phyloP scores from a whole-genome alignment of 1,140 invertebrate genomes.

The Ectropis grisescens region DNA sequence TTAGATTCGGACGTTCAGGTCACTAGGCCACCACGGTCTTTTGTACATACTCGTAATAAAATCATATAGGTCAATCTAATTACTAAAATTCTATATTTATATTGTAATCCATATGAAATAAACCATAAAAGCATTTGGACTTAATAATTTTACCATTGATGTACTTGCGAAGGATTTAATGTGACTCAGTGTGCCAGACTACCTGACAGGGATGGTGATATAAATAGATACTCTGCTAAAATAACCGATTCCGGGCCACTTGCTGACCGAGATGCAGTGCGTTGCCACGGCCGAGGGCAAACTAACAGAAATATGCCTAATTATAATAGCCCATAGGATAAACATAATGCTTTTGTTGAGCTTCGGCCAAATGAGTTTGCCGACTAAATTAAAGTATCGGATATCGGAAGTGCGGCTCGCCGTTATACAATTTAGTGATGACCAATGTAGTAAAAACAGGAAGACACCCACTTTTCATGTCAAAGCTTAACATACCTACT shows the following conservation, averaged over 20 bases:
- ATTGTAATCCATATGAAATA: no score
- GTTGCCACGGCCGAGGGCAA: conserved; percentile 9
- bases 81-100: no score
- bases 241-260: conserved; percentile 14
- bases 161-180: no score
- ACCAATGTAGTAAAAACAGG: background rate
- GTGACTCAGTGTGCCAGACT: no score
- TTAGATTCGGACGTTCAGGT: no score
- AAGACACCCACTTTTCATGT: background rate
- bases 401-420: conserved; percentile 9
- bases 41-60: no score
- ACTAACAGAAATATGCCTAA: conserved; percentile 8
- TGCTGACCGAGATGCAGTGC: conserved; percentile 26
- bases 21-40: no score
- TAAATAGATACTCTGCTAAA: conserved; percentile 46
- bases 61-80: no score
- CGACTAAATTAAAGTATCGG: background rate
- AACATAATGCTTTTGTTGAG: conserved; percentile 3
- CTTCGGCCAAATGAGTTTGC: background rate
- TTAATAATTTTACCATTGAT: no score
- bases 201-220: conserved; percentile 6
- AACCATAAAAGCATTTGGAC: no score
- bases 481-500: background rate
- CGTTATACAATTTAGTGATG: no score
- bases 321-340: conserved; percentile 8